These are phyloP conservation scores for Tenebrio molitor DNA, from an alignment of 1,140 invertebrate genomes.

Conservation along the genomic window DNA sequence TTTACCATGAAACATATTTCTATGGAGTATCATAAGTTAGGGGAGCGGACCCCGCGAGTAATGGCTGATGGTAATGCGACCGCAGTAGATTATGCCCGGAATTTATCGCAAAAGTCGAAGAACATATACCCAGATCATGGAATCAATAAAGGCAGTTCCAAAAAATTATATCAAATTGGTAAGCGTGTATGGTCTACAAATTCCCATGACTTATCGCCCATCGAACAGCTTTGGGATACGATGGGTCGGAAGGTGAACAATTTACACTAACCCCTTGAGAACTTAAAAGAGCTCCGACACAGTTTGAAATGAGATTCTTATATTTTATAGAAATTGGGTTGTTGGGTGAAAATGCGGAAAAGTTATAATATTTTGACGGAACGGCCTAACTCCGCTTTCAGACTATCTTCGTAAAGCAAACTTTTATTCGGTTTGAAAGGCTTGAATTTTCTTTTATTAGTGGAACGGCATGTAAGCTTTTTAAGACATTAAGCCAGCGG, in stretches of 20 bases:
- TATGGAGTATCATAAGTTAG: slow-evolving; percentile 19
- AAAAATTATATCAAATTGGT: no score
- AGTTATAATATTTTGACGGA: slow-evolving; percentile 23
- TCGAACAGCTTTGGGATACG: slow-evolving; percentile 11
- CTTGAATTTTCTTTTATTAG: slow-evolving; percentile 26
- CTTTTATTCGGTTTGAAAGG: slow-evolving; percentile 11
- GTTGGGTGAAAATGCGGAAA: slow-evolving; percentile 27
- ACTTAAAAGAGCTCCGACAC: slow-evolving; percentile 23
- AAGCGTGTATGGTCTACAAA: slow-evolving; percentile 3
- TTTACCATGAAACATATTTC: slow-evolving; percentile 33
- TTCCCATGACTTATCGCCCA: slow-evolving; percentile 23
- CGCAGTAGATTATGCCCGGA: slow-evolving; percentile 26
- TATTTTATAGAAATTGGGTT: slow-evolving; percentile 34
- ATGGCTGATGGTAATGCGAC: slow-evolving; percentile 25
- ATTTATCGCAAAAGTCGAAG: slow-evolving; percentile 3
- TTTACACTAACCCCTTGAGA: slow-evolving; percentile 24
- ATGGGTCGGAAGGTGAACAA: slow-evolving; percentile 29
- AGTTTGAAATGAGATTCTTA: slow-evolving; percentile 32
- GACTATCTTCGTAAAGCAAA: not conserved
- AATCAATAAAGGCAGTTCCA: slow-evolving; percentile 1
- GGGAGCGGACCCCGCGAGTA: slow-evolving; percentile 3
- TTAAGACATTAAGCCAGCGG: not conserved
- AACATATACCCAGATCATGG: no score
- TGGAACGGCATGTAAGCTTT: not conserved
- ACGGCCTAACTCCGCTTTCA: slow-evolving; percentile 4